These are phyloP conservation scores for Psilopsiagon aurifrons DNA, from an alignment of 2,113 vertebrate species.

Conservation along the genomic window DNA sequence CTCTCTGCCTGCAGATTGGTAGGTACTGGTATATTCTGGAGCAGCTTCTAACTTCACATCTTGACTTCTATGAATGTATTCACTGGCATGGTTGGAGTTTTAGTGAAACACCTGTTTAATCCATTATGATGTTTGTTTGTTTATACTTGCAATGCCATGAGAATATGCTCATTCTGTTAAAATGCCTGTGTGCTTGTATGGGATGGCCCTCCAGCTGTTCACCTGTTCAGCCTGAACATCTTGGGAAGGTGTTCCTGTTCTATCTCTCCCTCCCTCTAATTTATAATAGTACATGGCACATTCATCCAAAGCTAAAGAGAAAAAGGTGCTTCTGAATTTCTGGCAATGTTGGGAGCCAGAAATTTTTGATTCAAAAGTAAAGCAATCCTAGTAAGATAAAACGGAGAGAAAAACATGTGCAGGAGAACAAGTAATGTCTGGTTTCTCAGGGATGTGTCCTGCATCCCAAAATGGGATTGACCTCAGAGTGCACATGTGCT, in stretches of 20 bases:
- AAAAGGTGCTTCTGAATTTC: background rate
- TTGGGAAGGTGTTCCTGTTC: background rate
- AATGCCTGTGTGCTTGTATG: background rate
- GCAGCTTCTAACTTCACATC: background rate
- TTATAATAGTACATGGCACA: background rate
- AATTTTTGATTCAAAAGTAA: background rate
- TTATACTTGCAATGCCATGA: background rate
- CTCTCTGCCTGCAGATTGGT: background rate
- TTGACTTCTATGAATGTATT: background rate
- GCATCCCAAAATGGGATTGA: background rate
- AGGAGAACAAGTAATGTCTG: background rate
- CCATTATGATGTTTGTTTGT: background rate
- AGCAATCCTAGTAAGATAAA: background rate
- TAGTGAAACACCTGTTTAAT: background rate
- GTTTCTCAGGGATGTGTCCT: background rate
- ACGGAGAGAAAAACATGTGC: background rate
- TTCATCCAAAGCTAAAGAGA: background rate
- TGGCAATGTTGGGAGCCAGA: background rate
- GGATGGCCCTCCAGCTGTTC: background rate
- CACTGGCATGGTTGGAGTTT: background rate
- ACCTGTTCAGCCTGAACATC: too few species aligned
- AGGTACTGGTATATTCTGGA: background rate
- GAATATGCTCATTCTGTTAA: background rate
- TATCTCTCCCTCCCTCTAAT: background rate
- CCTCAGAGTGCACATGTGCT: background rate